These are phyloP conservation scores for Cybosia mesomella DNA, from an alignment of 2,888 invertebrate species.

Conservation along the genomic window DNA sequence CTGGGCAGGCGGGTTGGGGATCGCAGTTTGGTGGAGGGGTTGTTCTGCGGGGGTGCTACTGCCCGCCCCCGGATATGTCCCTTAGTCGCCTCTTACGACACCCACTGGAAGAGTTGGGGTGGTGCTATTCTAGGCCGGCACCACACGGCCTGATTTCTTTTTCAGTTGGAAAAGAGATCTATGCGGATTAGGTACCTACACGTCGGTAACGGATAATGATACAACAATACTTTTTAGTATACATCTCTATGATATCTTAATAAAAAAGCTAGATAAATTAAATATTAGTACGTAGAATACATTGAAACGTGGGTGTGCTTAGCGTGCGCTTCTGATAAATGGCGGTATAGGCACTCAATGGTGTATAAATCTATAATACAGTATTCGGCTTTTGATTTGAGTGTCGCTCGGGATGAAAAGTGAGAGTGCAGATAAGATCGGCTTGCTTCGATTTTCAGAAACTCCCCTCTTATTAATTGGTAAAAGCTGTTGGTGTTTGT, in stretches of 20 bases:
- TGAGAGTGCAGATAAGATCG: neutral
- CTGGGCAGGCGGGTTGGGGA: too few species aligned
- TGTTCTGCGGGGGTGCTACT: too few species aligned
- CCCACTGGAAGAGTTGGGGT: too few species aligned
- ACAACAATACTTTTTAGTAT: too few species aligned
- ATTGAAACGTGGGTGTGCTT: constrained; percentile 3
- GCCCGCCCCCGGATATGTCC: too few species aligned
- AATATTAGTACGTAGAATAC: neutral
- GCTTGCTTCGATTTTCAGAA: neutral
- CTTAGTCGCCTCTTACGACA: too few species aligned
- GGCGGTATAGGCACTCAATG: constrained; percentile 10
- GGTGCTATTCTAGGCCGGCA: too few species aligned
- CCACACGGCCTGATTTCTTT: too few species aligned
- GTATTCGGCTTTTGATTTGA: neutral
- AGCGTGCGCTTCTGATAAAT: neutral
- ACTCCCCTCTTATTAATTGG: too few species aligned
- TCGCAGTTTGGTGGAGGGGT: too few species aligned
- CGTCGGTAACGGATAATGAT: too few species aligned
- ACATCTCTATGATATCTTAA: neutral
- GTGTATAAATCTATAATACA: constrained; percentile 26
- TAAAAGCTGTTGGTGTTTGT: too few species aligned
- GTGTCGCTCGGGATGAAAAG: neutral
- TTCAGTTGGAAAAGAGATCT: neutral
- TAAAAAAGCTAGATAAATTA: neutral
- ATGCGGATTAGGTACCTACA: neutral